Evolutionary conservation across 2,797 vertebrate species (phyloP).

Genomic region (Acanthis flammea): DNA sequence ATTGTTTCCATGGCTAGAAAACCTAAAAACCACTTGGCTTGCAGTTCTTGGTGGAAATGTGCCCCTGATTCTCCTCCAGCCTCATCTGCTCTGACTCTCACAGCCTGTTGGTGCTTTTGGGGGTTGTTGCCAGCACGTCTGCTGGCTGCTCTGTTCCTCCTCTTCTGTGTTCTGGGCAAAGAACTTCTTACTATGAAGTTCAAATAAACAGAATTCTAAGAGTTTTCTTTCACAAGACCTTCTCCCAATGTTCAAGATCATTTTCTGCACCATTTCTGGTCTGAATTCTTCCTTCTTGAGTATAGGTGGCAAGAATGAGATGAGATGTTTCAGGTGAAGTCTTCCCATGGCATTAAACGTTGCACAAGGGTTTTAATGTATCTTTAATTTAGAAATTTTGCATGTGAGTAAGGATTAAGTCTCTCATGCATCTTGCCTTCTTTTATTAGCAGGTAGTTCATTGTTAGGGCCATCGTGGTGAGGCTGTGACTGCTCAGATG

Average conservation of each 20-base stretch:
- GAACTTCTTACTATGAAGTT: neutral
- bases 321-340: neutral
- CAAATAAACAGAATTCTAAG: neutral
- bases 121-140: neutral
- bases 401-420: neutral
- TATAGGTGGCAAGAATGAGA: neutral
- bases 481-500: neutral
- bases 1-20: rapidly evolving
- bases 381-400: neutral
- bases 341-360: neutral
- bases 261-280: neutral
- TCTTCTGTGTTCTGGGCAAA: neutral
- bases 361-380: neutral
- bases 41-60: neutral
- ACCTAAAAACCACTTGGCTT: neutral
- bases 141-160: neutral
- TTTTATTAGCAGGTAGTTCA: neutral
- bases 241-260: neutral
- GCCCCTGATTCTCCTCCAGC: neutral
- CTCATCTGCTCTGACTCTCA: neutral
- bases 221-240: neutral
- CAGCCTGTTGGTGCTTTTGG: neutral
- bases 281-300: neutral
- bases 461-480: neutral
- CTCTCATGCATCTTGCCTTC: neutral